Evolutionary conservation across 2,888 invertebrate genomes (phyloP).

Genomic region (Temnothorax ravouxi): DNA sequence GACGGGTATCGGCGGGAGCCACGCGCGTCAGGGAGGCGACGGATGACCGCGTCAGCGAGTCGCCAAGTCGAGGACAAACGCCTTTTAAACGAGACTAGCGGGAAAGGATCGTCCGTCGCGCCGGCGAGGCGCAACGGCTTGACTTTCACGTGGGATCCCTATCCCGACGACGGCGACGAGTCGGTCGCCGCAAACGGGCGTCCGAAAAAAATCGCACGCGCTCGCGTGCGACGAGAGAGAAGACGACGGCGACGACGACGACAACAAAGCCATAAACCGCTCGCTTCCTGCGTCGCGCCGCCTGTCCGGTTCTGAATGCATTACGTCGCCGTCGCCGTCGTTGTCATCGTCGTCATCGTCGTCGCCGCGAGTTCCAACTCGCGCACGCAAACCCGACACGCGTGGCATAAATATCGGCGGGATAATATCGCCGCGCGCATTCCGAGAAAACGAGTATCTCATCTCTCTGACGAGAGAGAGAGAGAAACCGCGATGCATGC

Average conservation of each 20-base stretch:
- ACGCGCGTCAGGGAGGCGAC: constrained; percentile 66
- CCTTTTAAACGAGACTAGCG: constrained; percentile 64
- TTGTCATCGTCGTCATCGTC: neutral
- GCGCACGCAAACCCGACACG: constrained; percentile 44
- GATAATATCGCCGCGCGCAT: constrained; percentile 42
- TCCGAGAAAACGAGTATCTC: constrained; percentile 40
- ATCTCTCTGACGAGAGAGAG: constrained; percentile 1
- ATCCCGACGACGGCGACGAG: neutral
- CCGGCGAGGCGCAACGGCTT: constrained; percentile 48
- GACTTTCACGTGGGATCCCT: constrained; percentile 62
- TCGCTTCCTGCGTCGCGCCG: constrained; percentile 47
- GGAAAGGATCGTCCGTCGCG: constrained; percentile 61
- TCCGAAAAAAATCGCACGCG: constrained; percentile 48
- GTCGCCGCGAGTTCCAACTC: constrained; percentile 6
- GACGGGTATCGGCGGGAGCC: constrained; percentile 22
- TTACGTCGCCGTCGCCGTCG: constrained; percentile 10
- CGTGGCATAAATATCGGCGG: constrained; percentile 49
- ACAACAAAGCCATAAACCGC: constrained; percentile 54
- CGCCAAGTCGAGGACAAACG: constrained; percentile 66
- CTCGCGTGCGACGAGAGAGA: neutral
- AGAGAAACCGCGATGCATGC: neutral
- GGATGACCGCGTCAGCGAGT: constrained; percentile 68
- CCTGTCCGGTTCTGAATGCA: constrained; percentile 41
- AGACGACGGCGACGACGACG: neutral
- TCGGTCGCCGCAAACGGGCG: neutral